Base-by-base conservation (phyloP, 30 jellyfish, hydroid and myxozoan genomes). In the Catostylus mosaicus region DNA sequence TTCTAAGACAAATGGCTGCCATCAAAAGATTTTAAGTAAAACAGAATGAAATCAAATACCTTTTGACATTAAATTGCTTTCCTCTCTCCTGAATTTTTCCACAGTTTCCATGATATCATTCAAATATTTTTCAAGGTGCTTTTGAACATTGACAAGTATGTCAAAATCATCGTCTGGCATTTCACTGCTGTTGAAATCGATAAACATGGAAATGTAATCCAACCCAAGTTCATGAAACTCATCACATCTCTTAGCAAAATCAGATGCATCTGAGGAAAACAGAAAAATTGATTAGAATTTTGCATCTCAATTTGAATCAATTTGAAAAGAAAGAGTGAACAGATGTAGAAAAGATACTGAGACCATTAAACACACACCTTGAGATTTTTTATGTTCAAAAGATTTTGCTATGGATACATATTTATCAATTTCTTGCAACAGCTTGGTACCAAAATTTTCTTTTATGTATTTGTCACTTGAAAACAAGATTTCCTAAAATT, bases 61-160 rank as follows among this genome's bases (percentile, higher is more conserved):
- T 43, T 72, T 72, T 72, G 84, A 43, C 3, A 23, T 72, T 23
- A 72, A 52, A 72, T 1, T 23, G 69, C 34, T 71, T 35, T 46
- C 84, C 18, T 72, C 36, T 22, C 84, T 71, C 33, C 45, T 11
- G 7, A 29, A 48, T 22, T 77, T 40, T 68, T 54, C 26, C 50
- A 60, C 26, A 3, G 51, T 10, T 32, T 33, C 32, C 18, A 77
- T 3, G 19, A 77, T 32, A 36, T 77, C 78, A 14, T 59, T 40
- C 19, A 60, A 1, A 30, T 27, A 10, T 57, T 35, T 38, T 54
- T 30, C 70, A 38, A 77, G 59, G 16, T 54, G 51, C 31, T 30
- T 46, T 10, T 72, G 84, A 1, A 72, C 70, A 1, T 72, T 30
- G 30, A 72, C 30, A 51, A 72, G 2, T 16, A 57, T 72, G 35